Evolutionary conservation across 1,140 invertebrate species (phyloP), one percentile per base, ranked within the genome.

Genomic region (Hyphantria cunea): DNA sequence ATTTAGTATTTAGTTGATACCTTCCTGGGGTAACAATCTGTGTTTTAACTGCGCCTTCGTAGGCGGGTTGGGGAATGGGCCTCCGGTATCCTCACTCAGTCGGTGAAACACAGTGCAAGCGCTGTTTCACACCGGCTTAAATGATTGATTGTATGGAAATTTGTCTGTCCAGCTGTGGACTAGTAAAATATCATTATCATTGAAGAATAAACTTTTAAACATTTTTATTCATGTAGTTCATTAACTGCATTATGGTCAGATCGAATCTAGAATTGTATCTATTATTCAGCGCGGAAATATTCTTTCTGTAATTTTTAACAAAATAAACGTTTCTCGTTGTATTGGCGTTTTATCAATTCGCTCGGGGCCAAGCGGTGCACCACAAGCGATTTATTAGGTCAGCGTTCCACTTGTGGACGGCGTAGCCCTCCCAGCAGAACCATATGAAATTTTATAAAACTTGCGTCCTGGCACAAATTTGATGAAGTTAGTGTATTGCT

Each of bases 321-420:
- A 55, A 33, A 41, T 41, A 33, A 45, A 58, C 17, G 17, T 25
- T 25, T 25, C 5, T 48, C 42, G 14, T 42, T 54, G 50, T 55
- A 54, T 66, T 66, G 55, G 64, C 64, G 64, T 66, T 66, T 61
- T 66, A 56, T 54, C 64, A 60, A 66, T n/a, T 54, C 37, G 56
- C 51, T 48, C 11, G 10, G 34, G 39, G 64, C 56, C 11, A 13
- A 42, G 17, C 17, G 25, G 15, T 42, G 25, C 31, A 60, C 51
- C 33, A 14, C 12, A 44, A 45, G 37, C 41, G 31, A 60, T 66
- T 60, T 66, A 66, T 66, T 60, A 55, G 53, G 62, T 51, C 62
- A 56, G 25, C 14, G 48, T 17, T 25, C 53, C 47, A 64, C 39
- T 64, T 61, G 39, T 32, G 31, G 9, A 49, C 12, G 17, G 17